Evolutionary conservation across 2,113 vertebrate species (phyloP).

Genomic region (Antigone vipio): DNA sequence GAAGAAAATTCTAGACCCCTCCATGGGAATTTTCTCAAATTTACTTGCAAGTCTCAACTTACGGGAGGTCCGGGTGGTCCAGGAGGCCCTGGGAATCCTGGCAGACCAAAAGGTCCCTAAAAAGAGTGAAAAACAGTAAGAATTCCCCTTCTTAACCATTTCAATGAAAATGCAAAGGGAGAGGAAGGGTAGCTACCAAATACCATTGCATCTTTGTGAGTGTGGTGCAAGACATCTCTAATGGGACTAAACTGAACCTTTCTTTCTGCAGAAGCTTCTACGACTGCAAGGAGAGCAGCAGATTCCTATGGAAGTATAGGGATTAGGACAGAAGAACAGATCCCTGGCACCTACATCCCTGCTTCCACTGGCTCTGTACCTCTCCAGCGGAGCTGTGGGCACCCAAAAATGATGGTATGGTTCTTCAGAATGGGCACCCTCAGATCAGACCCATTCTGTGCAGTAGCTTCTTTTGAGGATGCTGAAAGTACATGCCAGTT

Average conservation of each 20-base stretch:
- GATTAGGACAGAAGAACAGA: not conserved
- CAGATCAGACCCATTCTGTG: not conserved
- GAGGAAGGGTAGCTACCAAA: not conserved
- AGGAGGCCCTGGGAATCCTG: constrained; percentile 86
- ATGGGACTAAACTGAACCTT: not conserved
- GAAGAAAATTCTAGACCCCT: not conserved
- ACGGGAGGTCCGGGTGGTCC: constrained; percentile 91
- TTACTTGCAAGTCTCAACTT: constrained; percentile 66
- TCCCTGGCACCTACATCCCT: not conserved
- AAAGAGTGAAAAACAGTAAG: not conserved
- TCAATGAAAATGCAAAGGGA: not conserved
- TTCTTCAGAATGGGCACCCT: not conserved
- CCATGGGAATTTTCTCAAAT: not conserved
- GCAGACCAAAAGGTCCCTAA: constrained; percentile 88
- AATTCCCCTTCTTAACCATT: not conserved
- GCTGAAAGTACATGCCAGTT: not conserved
- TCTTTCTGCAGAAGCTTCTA: not conserved
- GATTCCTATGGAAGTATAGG: not conserved
- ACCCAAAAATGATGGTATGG: not conserved
- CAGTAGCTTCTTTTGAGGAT: not conserved
- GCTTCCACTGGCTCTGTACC: not conserved
- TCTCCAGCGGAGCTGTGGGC: not conserved
- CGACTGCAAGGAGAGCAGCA: not conserved
- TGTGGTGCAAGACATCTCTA: not conserved
- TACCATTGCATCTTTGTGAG: not conserved